These are phyloP conservation scores for Agelas oroides DNA, from an alignment of 37 sponge, comb jelly and placozoan species.

Conservation along the genomic window DNA sequence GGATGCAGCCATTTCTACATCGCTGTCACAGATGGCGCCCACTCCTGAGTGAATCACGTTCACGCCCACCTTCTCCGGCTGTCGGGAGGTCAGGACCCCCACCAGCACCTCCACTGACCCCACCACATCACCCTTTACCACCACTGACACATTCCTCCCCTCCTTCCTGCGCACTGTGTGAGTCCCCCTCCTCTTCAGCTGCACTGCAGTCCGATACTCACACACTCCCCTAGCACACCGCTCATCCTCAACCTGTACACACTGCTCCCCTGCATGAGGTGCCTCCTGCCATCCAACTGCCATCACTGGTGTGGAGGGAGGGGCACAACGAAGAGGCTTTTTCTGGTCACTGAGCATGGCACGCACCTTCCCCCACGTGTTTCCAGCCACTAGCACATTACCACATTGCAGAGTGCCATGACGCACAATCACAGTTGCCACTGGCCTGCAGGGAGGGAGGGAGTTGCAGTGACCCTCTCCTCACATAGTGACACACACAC, in stretches of 20 bases:
- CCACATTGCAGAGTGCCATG: slow-evolving; percentile 73
- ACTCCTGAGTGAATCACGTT: slow-evolving; percentile 75
- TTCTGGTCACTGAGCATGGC: slow-evolving; percentile 50
- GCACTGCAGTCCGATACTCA: neutral
- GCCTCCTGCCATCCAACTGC: slow-evolving; percentile 78
- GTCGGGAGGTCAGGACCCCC: slow-evolving; percentile 19
- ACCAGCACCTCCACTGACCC: slow-evolving; percentile 80
- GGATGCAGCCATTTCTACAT: slow-evolving; percentile 74
- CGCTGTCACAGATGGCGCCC: slow-evolving; percentile 68
- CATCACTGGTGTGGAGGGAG: slow-evolving; percentile 78
- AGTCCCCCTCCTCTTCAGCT: neutral
- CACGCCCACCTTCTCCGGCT: slow-evolving; percentile 59
- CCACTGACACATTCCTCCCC: slow-evolving; percentile 12
- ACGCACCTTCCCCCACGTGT: slow-evolving; percentile 73
- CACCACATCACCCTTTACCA: slow-evolving; percentile 72
- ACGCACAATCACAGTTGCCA: slow-evolving; percentile 77
- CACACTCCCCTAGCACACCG: neutral
- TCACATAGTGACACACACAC: no score
- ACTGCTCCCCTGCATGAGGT: slow-evolving; percentile 72
- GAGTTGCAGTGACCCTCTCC: neutral
- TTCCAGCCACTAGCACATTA: slow-evolving; percentile 57
- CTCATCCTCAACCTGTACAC: slow-evolving; percentile 22
- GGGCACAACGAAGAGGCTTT: slow-evolving; percentile 22
- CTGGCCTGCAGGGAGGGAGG: slow-evolving; percentile 31
- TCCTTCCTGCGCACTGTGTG: neutral